Conservation (phyloP, 2,797 vertebrate species). For the Hippocampus kuda region DNA sequence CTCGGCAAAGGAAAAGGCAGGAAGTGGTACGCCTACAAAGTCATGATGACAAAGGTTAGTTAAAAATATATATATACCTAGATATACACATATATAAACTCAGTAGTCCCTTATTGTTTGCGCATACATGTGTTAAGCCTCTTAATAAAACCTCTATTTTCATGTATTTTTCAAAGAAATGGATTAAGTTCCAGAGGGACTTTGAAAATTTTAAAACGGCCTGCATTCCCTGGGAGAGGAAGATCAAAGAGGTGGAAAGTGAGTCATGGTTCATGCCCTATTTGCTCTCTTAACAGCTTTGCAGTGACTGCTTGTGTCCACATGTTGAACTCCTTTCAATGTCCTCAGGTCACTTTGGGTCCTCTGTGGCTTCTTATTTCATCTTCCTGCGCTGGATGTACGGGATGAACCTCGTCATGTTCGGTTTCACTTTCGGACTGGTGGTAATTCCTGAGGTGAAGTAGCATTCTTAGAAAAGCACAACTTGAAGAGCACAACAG, state of each 20-base stretch:
- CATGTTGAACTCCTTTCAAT: background rate
- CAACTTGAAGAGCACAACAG: background rate
- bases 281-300: background rate
- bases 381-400: constrained; percentile 99
- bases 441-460: constrained; percentile 95
- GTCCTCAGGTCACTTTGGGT: constrained; percentile 91
- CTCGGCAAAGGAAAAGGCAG: constrained; percentile 92
- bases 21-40: constrained; percentile 87
- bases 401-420: constrained; percentile 93
- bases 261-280: constrained; percentile 46
- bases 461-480: background rate
- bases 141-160: background rate
- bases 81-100: no score
- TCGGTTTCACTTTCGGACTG: constrained; percentile 92
- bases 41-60: constrained; percentile 79
- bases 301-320: constrained; percentile 8
- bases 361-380: constrained; percentile 95
- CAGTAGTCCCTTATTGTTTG: background rate
- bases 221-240: constrained; percentile 98
- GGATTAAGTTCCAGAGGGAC: constrained; percentile 97
- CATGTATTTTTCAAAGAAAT: constrained; percentile 73
- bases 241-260: constrained; percentile 99
- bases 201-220: constrained; percentile 94
- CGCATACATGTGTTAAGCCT: background rate
- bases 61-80: background rate